Evolutionary conservation across 2,113 vertebrate species (phyloP), one percentile per base, ranked within the genome.

Genomic region (Macquaria ambigua): DNA sequence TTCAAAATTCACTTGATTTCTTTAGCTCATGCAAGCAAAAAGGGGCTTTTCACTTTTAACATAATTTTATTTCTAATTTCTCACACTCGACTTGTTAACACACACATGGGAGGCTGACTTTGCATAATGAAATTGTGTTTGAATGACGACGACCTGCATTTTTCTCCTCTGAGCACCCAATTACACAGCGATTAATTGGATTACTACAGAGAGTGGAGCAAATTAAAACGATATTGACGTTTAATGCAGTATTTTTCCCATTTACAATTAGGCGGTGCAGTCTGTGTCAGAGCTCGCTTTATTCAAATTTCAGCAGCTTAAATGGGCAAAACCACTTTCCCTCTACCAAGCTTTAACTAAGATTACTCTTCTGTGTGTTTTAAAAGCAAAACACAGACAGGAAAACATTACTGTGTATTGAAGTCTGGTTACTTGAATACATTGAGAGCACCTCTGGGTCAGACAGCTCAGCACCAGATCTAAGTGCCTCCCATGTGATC

Each of bases 21-120:
- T 25, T 31, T 11, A 46, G 8, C 14, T 67, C 28, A 34, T 28
- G 12, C 46, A 39, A 10, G 53, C 12, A 20, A 25, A 48, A 11
- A 14, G 8, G 18, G 69, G 28, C 79, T 85, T 83, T 90, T 87
- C 31, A 81, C 23, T 43, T 82, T 86, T 72, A 73, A 67, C 34
- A 39, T 14, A 0, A 67, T 48, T 63, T 6, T 7, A 64, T 61
- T 31, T 81, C 9, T 12, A 25, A 46, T 61, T 58, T 43, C 15
- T 62, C 20, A 52, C 37, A 56, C n/a, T 39, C 39, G 43, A 50
- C 48, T 74, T 62, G 20, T 70, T 37, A 25, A 56, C 18, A 8
- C 9, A 8, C 74, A 79, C 52, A 79, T 39, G 37, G 61, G 48
- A 88, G 58, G 43, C n/a, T 81, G 50, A 50, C 2, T 85, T 80